These are phyloP conservation scores for Liodrosophila aerea DNA, from an alignment of 2,888 invertebrate species.

Conservation along the genomic window DNA sequence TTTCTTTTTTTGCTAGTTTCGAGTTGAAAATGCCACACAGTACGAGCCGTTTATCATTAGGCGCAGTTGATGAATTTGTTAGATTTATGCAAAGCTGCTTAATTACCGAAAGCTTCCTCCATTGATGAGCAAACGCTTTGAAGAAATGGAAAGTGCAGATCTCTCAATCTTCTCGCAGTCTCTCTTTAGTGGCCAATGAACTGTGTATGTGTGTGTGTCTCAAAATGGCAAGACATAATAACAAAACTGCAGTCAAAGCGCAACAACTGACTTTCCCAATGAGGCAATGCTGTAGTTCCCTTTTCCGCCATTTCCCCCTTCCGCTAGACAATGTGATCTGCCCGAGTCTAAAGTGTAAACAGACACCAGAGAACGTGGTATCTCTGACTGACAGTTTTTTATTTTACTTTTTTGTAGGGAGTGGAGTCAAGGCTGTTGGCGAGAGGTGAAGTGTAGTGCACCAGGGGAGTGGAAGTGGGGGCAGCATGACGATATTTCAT, in stretches of 20 bases:
- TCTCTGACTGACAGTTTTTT: slow-evolving; percentile 14
- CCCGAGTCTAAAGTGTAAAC: too few relatives aligned
- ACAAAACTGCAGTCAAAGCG: slow-evolving; percentile 33
- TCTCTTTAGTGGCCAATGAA: slow-evolving; percentile 32
- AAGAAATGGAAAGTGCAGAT: slow-evolving; percentile 50
- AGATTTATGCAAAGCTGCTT: slow-evolving; percentile 45
- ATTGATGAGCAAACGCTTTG: neutral
- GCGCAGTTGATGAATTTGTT: slow-evolving; percentile 24
- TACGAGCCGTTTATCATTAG: slow-evolving; percentile 37
- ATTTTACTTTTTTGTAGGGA: neutral
- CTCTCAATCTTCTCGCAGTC: neutral
- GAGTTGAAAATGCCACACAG: slow-evolving; percentile 12
- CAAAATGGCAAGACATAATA: slow-evolving; percentile 32
- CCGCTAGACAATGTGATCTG: slow-evolving; percentile 24
- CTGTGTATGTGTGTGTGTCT: slow-evolving; percentile 16
- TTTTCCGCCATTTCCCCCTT: neutral
- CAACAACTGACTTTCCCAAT: slow-evolving; percentile 31
- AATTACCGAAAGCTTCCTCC: slow-evolving; percentile 35
- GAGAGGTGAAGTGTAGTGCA: too few relatives aligned
- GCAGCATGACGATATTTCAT: slow-evolving; percentile 8
- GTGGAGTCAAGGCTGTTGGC: neutral
- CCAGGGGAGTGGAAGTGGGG: neutral
- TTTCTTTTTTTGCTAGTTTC: neutral
- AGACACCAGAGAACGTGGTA: slow-evolving; percentile 10
- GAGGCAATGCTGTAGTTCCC: slow-evolving; percentile 5